Evolutionary conservation across 2,113 vertebrate species (phyloP).

Genomic region (Gracilinanus agilis): DNA sequence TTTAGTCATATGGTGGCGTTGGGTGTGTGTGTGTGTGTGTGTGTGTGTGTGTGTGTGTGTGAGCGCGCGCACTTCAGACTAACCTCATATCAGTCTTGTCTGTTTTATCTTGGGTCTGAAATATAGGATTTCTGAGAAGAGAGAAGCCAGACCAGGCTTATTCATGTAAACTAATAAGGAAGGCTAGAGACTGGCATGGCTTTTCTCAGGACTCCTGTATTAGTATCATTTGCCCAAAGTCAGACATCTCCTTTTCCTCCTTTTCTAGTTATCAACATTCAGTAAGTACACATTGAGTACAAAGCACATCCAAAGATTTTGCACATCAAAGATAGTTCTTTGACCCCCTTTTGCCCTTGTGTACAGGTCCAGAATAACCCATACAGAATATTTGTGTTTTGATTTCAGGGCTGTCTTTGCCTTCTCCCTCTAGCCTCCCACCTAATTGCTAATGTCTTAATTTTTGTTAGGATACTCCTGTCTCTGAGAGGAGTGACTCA

Average conservation of each 20-base stretch:
- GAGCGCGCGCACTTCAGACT: too few relatives aligned
- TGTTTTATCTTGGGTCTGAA: slow-evolving; percentile 71
- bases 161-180: slow-evolving; percentile 72
- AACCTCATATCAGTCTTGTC: slow-evolving; percentile 61
- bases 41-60: too few relatives aligned
- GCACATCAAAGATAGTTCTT: not conserved
- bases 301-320: not conserved
- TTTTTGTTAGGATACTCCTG: slow-evolving; percentile 7
- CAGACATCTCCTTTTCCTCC: slow-evolving; percentile 15
- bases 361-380: not conserved
- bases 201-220: slow-evolving; percentile 72
- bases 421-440: not conserved
- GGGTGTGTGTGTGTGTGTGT: too few relatives aligned
- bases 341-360: not conserved
- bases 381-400: not conserved
- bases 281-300: not conserved
- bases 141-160: slow-evolving; percentile 70
- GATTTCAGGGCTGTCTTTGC: not conserved
- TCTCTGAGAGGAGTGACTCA: not conserved
- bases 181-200: slow-evolving; percentile 67
- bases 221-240: slow-evolving; percentile 62
- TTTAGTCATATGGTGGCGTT: slow-evolving; percentile 7
- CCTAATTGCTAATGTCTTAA: slow-evolving; percentile 23
- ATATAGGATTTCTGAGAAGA: slow-evolving; percentile 67
- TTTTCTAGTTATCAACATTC: not conserved